phyloP scores from a whole-genome alignment of 2,888 invertebrate species.

The Meta bourneti region DNA sequence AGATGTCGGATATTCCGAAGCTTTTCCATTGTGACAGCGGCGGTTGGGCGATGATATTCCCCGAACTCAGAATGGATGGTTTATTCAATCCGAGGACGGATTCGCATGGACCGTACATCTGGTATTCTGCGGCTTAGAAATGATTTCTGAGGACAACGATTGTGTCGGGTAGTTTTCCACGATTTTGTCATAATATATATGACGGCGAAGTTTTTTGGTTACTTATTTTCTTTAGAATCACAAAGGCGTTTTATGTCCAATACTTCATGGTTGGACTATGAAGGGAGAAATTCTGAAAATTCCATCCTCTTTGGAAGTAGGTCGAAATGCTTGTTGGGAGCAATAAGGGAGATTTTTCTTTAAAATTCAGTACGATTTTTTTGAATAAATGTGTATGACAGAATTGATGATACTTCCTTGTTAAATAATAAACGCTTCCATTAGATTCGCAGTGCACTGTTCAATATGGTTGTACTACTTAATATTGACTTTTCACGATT shows the following conservation, averaged over 20 bases:
- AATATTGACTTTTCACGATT: too few species aligned
- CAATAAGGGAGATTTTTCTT: too few species aligned
- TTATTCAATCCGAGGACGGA: conserved; percentile 19
- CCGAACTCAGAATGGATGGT: conserved; percentile 11
- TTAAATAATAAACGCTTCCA: too few species aligned
- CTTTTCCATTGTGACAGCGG: conserved; percentile 25
- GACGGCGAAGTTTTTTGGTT: neutral
- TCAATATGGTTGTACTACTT: too few species aligned
- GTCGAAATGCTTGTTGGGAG: too few species aligned
- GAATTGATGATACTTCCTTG: too few species aligned
- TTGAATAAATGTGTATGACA: too few species aligned
- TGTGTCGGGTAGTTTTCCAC: neutral
- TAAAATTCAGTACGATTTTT: too few species aligned
- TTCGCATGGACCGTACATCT: neutral
- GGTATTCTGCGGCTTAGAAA: neutral
- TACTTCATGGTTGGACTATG: neutral
- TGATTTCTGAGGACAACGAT: conserved; percentile 9
- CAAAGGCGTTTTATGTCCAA: neutral
- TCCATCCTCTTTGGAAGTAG: neutral
- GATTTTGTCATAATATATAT: neutral
- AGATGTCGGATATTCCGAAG: conserved; percentile 20
- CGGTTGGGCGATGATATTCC: conserved; percentile 7
- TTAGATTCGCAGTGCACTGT: too few species aligned
- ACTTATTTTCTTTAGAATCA: neutral
- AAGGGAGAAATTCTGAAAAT: neutral